phyloP scores from a whole-genome alignment of 2,113 vertebrate genomes.

The Edolisoma coerulescens region DNA sequence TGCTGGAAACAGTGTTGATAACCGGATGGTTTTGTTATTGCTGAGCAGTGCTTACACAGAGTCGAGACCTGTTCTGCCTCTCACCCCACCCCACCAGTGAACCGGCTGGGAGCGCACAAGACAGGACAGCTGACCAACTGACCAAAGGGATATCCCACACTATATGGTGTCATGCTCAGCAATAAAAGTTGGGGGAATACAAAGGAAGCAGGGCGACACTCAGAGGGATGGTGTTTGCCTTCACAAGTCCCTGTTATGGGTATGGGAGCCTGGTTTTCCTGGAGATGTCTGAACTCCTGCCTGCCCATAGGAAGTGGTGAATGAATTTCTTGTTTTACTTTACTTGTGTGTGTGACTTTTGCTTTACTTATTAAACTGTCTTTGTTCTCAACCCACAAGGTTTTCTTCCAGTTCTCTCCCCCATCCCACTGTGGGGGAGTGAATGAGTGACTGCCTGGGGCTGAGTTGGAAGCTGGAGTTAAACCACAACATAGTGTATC shows the following conservation, averaged over 20 bases:
- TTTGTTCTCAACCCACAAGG: not conserved
- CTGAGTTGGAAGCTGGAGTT: not conserved
- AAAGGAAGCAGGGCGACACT: not conserved
- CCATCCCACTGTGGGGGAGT: fast-evolving
- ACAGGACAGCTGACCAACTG: not conserved
- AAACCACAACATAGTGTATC: not conserved
- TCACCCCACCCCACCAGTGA: not conserved
- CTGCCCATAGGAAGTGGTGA: not conserved
- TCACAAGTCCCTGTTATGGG: fast-evolving
- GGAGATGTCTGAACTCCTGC: not conserved
- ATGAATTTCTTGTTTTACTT: not conserved
- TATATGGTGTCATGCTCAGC: too few relatives aligned
- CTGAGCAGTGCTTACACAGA: not conserved
- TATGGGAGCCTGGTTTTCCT: not conserved
- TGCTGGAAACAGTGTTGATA: not conserved
- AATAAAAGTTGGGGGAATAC: not conserved
- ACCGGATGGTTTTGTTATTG: not conserved
- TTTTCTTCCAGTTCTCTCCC: not conserved
- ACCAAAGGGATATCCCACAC: not conserved
- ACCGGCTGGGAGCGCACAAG: too few relatives aligned
- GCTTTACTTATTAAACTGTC: not conserved
- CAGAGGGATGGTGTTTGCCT: not conserved
- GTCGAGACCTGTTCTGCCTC: not conserved
- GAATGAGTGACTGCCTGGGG: not conserved
- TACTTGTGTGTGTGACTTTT: not conserved